Evolutionary conservation across 2,113 vertebrate genomes (phyloP).

Genomic region (Tringa solitaria): DNA sequence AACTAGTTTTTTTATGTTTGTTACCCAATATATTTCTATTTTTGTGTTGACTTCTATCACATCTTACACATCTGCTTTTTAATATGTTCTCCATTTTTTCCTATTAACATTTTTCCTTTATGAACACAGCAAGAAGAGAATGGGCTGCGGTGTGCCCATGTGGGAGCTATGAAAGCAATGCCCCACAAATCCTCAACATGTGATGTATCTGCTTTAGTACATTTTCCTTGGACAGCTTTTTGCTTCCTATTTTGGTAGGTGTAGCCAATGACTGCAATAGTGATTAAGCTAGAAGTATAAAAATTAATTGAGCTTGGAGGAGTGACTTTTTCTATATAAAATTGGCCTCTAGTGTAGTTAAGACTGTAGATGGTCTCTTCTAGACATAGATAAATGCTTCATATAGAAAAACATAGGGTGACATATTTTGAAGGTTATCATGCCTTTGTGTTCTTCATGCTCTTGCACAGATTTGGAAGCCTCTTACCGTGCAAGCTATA

Average conservation of each 20-base stretch:
- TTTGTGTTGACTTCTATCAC: not conserved
- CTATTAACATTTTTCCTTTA: not conserved
- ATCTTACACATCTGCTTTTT: not conserved
- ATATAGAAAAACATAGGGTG: not conserved
- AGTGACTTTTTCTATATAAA: not conserved
- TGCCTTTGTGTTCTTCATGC: not conserved
- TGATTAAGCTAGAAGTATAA: not conserved
- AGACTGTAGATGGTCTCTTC: not conserved
- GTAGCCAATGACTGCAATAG: not conserved
- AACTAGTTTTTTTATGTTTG: not conserved
- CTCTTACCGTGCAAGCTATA: not conserved
- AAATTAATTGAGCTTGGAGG: not conserved
- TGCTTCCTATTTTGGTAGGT: not conserved
- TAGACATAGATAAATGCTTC: not conserved
- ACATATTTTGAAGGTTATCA: not conserved
- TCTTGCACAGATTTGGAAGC: not conserved
- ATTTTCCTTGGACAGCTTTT: not conserved
- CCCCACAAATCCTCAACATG: rapidly evolving
- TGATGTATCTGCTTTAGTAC: not conserved
- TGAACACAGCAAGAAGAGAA: not conserved
- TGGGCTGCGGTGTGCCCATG: not conserved
- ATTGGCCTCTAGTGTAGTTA: not conserved
- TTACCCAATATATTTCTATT: not conserved
- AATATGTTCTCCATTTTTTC: not conserved
- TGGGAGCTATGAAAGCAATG: not conserved